Evolutionary conservation across 2,113 vertebrate genomes (phyloP).

Genomic region (Cyphomyrus discorhynchus): DNA sequence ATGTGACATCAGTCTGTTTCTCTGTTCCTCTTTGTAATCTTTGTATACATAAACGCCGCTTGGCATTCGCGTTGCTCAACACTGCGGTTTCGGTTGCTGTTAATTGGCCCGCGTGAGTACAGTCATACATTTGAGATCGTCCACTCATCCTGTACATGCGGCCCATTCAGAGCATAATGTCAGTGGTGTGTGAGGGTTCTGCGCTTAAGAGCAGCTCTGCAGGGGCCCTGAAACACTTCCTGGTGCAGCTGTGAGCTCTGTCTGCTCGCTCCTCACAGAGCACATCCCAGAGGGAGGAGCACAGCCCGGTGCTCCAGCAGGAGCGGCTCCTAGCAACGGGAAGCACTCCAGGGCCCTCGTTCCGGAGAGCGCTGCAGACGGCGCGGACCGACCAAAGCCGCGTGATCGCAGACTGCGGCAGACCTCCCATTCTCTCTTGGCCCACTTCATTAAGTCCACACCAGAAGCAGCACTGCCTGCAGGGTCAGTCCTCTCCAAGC

Average conservation of each 20-base stretch:
- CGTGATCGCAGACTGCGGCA: not conserved
- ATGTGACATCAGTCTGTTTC: not conserved
- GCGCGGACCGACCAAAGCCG: not conserved
- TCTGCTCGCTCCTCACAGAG: not conserved
- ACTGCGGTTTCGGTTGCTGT: not conserved
- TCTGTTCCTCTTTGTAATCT: not conserved
- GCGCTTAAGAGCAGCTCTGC: not conserved
- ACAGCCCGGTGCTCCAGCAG: not conserved
- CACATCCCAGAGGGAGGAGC: not conserved
- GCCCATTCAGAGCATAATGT: not conserved
- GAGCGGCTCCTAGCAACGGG: not conserved
- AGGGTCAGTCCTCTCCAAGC: not conserved
- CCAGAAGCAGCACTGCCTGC: not conserved
- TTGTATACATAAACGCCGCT: not conserved
- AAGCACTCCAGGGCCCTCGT: not conserved
- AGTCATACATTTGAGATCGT: not conserved
- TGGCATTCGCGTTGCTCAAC: not conserved
- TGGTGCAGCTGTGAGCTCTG: not conserved
- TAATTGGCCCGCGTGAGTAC: not conserved
- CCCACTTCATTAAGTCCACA: not conserved
- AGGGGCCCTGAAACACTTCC: not conserved
- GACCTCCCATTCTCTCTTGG: not conserved
- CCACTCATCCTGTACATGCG: not conserved
- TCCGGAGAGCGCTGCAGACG: not conserved
- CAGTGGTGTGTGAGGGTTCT: not conserved